Evolutionary conservation across 2,888 invertebrate species (phyloP), one percentile per base, ranked within the genome.

Genomic region (Andrena bucephala): DNA sequence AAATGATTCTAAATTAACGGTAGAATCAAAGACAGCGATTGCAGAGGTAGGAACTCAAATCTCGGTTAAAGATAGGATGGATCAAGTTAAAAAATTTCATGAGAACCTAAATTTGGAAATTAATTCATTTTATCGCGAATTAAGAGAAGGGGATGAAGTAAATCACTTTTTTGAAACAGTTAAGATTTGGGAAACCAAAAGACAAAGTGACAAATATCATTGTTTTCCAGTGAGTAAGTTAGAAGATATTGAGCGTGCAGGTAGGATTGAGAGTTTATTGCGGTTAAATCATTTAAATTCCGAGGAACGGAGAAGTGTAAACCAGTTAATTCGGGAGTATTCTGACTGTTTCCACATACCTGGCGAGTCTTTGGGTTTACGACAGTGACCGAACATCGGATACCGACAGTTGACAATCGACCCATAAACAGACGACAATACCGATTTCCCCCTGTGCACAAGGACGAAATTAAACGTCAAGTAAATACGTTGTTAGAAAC

Each of bases 321-420:
- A 27, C 7, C 16, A 29, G 13, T 20, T 66, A 50, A 66, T 66
- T 50, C n/a, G 27, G 0, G 50, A 48, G 27, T n/a, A 48, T 13
- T 16, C 48, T n/a, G 66, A 66, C 7, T n/a, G 24, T 20, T 66
- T 66, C 16, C 50, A 66, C 24, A 29, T 66, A 50, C 66, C 66
- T 8, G 50, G 13, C 16, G 66, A 66, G 10, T 50, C 50, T 29
- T 50, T 66, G 29, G 27, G 50, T 27, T 8, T 16, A 66, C 52
- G 10, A 66, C 24, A 7, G 20, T n/a, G 8, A n/a, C 24, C 16
- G 10, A 27, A 16, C 50, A 66, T 50, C 7, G 29, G 29, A 66
- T 66, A 24, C 27, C n/a, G 3, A 50, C 66, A n/a, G 4, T 50
- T 29, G 66, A 66, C 50, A 2, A 50, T 27, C 29, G n/a, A 10